Evolutionary conservation across 64 coral and sea anemone genomes (phyloP), one percentile per base, ranked within the genome.

Genomic region (Astreopora myriophthalma): DNA sequence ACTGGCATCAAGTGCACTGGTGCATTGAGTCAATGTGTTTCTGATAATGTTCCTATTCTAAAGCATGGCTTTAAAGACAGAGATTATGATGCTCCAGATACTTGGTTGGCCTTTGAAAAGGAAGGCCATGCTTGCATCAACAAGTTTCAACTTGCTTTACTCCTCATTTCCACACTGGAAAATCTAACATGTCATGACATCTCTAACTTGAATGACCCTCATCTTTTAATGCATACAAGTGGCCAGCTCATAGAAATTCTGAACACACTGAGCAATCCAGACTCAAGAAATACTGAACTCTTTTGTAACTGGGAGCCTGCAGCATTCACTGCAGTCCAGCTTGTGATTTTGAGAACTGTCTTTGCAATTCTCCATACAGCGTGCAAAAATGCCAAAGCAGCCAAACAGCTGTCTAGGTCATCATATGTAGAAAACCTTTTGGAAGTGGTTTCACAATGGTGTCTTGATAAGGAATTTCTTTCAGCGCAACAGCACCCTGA

Each of bases 171-270:
- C 10, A 88, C 85, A 26, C 73, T 94, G 36, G 95, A 96, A 79
- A 93, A 96, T 34, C 80, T 96, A 0, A 90, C 71, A 38, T 96
- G 91, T 25, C 84, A 83, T 9, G 83, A 89, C 25, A 86, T 34
- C 25, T 33, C 64, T 22, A 67, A 23, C 28, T 30, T 65, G 2
- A 70, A 85, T 80, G 91, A 94, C 73, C 71, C 63, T 10, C 16
- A 23, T 37, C 37, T 96, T 24, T 68, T 89, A 6, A 78, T 86
- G 74, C 52, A 94, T 11, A 75, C 81, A 0, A 84, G 46, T 49
- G 88, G 88, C 1, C 87, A 96, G 51, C 77, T 96, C 24, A 85
- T 96, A 62, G 95, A 96, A 8, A 67, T 96, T 55, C 30, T 94
- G 0, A 31, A 46, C 3, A 75, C 25, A 0, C 70, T 96, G n/a